These are phyloP conservation scores for Calcarius ornatus DNA, from an alignment of 2,113 vertebrate species.

Conservation along the genomic window DNA sequence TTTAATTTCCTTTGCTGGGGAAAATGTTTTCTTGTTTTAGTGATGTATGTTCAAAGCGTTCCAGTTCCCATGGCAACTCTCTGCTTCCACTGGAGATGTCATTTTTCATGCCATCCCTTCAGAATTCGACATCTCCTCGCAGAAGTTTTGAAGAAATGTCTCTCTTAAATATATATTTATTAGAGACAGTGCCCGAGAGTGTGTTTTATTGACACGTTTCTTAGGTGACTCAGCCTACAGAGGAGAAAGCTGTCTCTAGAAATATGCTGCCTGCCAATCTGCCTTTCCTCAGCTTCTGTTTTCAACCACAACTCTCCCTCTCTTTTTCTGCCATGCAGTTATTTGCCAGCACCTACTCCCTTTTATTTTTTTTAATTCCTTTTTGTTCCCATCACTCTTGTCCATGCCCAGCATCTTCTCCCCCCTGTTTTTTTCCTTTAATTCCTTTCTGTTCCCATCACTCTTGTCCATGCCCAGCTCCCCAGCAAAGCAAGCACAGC, in stretches of 20 bases:
- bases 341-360: not conserved
- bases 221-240: slow-evolving; percentile 24
- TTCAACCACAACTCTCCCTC: slow-evolving; percentile 4
- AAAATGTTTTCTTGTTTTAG: slow-evolving; percentile 51
- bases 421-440: not conserved
- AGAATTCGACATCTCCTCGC: slow-evolving; percentile 22
- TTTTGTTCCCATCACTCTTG: not conserved
- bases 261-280: slow-evolving; percentile 58
- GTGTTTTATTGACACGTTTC: slow-evolving; percentile 42
- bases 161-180: slow-evolving; percentile 61
- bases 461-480: not conserved
- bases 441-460: not conserved
- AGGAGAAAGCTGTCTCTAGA: slow-evolving; percentile 51
- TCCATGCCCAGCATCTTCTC: not conserved
- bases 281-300: slow-evolving; percentile 48
- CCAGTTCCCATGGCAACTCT: slow-evolving; percentile 53
- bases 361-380: not conserved
- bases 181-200: slow-evolving; percentile 8
- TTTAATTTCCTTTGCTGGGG: slow-evolving; percentile 49
- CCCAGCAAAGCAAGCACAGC: not conserved
- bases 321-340: not conserved
- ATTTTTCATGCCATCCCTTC: slow-evolving; percentile 50
- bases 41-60: slow-evolving; percentile 3
- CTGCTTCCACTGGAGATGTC: slow-evolving; percentile 36
- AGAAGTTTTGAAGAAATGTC: slow-evolving; percentile 53